Evolutionary conservation across 2,888 invertebrate genomes (phyloP).

Genomic region (Zaprionus lineosus): DNA sequence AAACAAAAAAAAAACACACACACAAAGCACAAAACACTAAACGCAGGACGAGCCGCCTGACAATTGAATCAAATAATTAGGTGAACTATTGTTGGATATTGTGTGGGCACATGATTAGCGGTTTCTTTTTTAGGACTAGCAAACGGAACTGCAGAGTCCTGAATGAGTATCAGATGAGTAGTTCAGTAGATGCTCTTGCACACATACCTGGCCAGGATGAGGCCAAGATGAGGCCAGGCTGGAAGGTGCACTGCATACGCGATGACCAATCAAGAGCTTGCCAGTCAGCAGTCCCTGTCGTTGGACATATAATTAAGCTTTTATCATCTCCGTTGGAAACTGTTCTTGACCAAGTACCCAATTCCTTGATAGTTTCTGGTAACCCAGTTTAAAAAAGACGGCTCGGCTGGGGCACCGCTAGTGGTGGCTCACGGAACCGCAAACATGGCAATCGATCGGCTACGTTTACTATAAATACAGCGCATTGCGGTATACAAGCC

Average conservation of each 20-base stretch:
- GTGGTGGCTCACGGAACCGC: conserved; percentile 39
- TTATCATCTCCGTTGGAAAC: no score
- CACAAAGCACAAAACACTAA: conserved; percentile 1
- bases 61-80: conserved; percentile 75
- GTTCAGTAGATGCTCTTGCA: no score
- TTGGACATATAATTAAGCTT: no score
- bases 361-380: no score
- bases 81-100: conserved; percentile 65
- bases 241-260: no score
- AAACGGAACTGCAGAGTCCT: background rate
- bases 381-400: no score
- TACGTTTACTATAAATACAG: conserved; percentile 74
- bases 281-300: no score
- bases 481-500: conserved; percentile 57
- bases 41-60: conserved; percentile 39
- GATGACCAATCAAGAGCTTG: no score
- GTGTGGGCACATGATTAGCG: conserved; percentile 64
- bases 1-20: conserved; percentile 45
- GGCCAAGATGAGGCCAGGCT: no score
- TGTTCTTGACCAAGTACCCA: no score
- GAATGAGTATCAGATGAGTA: conserved; percentile 14
- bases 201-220: no score
- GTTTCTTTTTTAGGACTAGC: conserved; percentile 57
- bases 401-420: no score
- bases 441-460: conserved; percentile 59